Evolutionary conservation across 2,113 vertebrate genomes (phyloP).

Genomic region (Harpagus bidentatus): DNA sequence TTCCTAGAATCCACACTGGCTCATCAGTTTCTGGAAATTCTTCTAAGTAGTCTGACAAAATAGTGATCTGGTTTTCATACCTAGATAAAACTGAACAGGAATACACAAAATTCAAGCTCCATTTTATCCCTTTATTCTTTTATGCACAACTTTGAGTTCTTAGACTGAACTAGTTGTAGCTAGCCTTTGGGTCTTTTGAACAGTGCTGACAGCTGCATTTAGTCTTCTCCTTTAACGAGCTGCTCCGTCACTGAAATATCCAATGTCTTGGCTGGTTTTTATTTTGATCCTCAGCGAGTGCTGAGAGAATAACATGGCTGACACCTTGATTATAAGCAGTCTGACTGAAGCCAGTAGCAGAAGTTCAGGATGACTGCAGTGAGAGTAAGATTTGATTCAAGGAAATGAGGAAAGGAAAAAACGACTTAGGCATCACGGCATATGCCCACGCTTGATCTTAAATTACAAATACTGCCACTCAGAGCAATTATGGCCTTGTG

Average conservation of each 20-base stretch:
- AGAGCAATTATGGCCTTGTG: not conserved
- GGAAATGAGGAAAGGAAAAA: not conserved
- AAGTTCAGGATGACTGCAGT: not conserved
- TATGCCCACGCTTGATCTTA: not conserved
- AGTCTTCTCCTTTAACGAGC: not conserved
- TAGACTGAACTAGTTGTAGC: not conserved
- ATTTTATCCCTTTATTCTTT: not conserved
- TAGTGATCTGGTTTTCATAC: constrained; percentile 75
- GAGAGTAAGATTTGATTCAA: not conserved
- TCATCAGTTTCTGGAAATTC: constrained; percentile 82
- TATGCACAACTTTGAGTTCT: not conserved
- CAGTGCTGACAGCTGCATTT: not conserved
- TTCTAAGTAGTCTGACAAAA: constrained; percentile 78
- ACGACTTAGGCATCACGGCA: not conserved
- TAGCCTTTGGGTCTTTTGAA: not conserved
- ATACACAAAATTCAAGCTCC: not conserved
- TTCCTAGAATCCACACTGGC: constrained; percentile 82
- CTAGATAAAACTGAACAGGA: constrained; percentile 71
- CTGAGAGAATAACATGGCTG: not conserved
- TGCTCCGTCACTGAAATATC: not conserved
- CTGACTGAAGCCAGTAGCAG: not conserved
- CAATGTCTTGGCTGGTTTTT: not conserved
- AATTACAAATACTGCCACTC: not conserved
- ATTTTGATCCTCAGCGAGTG: not conserved
- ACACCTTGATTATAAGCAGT: not conserved